phyloP scores from a whole-genome alignment of 2,797 vertebrate genomes.

The Alauda arvensis region DNA sequence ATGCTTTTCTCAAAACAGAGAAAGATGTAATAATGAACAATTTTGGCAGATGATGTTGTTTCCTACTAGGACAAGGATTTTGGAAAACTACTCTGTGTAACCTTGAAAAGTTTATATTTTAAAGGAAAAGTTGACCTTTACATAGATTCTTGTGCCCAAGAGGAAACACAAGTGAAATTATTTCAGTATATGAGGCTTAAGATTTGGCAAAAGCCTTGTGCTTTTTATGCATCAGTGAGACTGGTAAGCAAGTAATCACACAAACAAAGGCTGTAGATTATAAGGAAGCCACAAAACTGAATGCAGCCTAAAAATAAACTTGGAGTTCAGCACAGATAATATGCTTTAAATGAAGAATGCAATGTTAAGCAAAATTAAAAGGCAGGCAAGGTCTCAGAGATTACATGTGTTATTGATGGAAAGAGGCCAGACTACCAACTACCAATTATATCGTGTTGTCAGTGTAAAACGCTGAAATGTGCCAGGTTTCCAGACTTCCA shows the following conservation, averaged over 20 bases:
- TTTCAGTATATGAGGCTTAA: constrained; percentile 31
- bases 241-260: constrained; percentile 51
- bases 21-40: not conserved
- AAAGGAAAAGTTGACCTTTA: constrained; percentile 33
- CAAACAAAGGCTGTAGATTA: constrained; percentile 49
- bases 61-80: not conserved
- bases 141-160: constrained; percentile 5
- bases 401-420: constrained; percentile 30
- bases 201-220: constrained; percentile 28
- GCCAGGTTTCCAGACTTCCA: not conserved
- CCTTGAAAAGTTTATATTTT: constrained; percentile 16
- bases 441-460: constrained; percentile 1
- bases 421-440: not conserved
- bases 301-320: constrained; percentile 50
- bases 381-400: constrained; percentile 44
- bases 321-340: constrained; percentile 51
- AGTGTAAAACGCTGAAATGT: not conserved
- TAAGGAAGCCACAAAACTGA: constrained; percentile 43
- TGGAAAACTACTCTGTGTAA: not conserved
- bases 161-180: constrained; percentile 39
- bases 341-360: constrained; percentile 36
- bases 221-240: constrained; percentile 52
- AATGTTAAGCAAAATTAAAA: constrained; percentile 46
- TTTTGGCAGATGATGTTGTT: not conserved
- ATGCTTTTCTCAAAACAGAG: not conserved